Base-by-base conservation (phyloP, 2,888 invertebrate species). In the Blomia tropicalis region DNA sequence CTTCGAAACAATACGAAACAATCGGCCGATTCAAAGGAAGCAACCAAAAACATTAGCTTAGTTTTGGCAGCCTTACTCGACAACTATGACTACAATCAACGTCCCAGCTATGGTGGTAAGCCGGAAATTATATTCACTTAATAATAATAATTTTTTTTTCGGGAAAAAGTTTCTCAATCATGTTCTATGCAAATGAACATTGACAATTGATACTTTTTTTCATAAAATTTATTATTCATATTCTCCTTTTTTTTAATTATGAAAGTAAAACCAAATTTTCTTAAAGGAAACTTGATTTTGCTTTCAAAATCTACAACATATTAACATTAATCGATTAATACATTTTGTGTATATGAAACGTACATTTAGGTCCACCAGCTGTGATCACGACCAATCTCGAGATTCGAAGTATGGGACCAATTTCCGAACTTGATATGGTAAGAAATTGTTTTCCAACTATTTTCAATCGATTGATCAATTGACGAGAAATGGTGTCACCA, bases 361-460 rank as follows among this genome's bases (percentile, higher is more conserved):
- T n/a, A n/a, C n/a, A n/a, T n/a, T n/a, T 75, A 88, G 87, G 86
- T 44, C 78, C 81, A 64, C 87, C 89, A 1, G 89, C 89, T 0
- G 79, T 86, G 19, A 85, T 90, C 22, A 81, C 83, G 71, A 88
- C 89, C 0, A 90, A 89, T 72, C 87, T 90, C 71, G 75, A 89
- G 60, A 89, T 90, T 69, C 78, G 88, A 68, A 88, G 88, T 71
- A 89, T 90, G 88, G 89, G 89, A 0, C 89, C 89, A 0, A 83
- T 90, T 3, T 88, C 88, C 0, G 90, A 90, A 72, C 77, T 88
- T 31, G 87, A 88, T 70, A 90, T 90, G 89, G 86, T 85, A 75
- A 77, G 77, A 63, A 58, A 43, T 56, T 54, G 30, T 22, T 14
- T 22, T 32, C 4, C n/a, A n/a, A n/a, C n/a, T n/a, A n/a, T n/a